Base-by-base conservation (phyloP, 2,888 invertebrate species). In the Atrina japonica region DNA sequence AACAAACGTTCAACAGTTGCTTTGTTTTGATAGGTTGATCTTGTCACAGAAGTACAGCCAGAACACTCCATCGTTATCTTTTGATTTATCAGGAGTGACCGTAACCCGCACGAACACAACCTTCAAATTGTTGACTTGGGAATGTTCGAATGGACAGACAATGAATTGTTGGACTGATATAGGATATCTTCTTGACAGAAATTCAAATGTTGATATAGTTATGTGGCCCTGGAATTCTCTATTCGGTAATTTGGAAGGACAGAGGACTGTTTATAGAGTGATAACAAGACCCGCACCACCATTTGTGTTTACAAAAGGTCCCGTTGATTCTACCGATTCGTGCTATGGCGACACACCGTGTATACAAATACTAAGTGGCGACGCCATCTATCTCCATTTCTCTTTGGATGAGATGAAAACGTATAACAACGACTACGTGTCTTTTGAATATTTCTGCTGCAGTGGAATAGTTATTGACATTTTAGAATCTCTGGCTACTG, bases 221-320 rank as follows among this genome's bases (percentile, higher is more conserved):
- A 94, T 96, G 23, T 96, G 96, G 96, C 96, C 96, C 1, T 96
- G 96, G 0, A 95, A 95, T 16, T 94, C 95, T 1, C 78, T 88
- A 78, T 93, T 96, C 64, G 94, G 95, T 25, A 96, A 91, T 1
- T 88, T 90, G 1, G 83, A 87, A 0, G 85, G 81, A 93, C 94
- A 80, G 92, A 94, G 86, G 21, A 89, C 88, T 60, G 86, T 88
- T 5, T 96, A 96, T 91, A 93, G 96, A 29, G 94, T 97, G 60
- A 97, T 96, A 18, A 96, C 97, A 23, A 95, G 96, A n/a, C 92
- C 96, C 52, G 95, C 96, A 14, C 96, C 96, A 27, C 97, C 97
- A 9, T 97, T 97, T 91, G 95, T 96, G 2, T 96, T 96, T 95
- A 94, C 95, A 88, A 89, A 91, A 5, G 95, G 94, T 87, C 92